Evolutionary conservation across 2,113 vertebrate species (phyloP).

Genomic region (Toxostoma redivivum): DNA sequence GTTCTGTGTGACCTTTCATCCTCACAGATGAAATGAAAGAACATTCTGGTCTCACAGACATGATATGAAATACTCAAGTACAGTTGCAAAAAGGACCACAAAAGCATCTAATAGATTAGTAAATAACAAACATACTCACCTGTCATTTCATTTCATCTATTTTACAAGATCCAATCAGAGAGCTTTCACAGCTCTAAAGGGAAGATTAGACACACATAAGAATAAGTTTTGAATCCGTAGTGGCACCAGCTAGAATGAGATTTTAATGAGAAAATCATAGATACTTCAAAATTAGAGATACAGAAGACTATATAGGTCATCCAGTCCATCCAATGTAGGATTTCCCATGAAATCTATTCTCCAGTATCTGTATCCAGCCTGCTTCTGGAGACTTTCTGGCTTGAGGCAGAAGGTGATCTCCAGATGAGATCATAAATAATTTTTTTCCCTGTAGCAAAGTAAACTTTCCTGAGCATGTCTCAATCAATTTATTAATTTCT

Average conservation of each 20-base stretch:
- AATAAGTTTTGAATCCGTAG: not conserved
- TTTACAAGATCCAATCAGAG: not conserved
- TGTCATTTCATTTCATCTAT: not conserved
- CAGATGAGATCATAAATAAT: not conserved
- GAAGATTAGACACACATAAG: not conserved
- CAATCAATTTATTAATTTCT: conserved; percentile 13
- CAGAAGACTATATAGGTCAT: not conserved
- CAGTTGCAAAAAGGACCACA: not conserved
- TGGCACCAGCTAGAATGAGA: not conserved
- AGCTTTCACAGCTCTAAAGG: not conserved
- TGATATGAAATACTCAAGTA: not conserved
- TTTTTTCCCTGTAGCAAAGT: not conserved
- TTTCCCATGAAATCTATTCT: not conserved
- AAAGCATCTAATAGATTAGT: not conserved
- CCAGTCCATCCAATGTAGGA: not conserved
- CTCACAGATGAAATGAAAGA: not conserved
- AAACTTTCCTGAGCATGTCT: not conserved
- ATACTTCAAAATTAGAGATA: not conserved
- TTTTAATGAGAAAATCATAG: not conserved
- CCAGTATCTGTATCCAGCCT: not conserved
- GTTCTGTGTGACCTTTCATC: not conserved
- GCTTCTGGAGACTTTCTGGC: not conserved
- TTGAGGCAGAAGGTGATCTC: not conserved
- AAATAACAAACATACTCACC: not conserved
- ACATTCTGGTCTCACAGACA: not conserved